Percentiles rank a stretch among this genome's conserved stretches.
These are phyloP conservation scores for Corythornis vintsioides DNA, from an alignment of 2,113 vertebrate species.

Conservation along the genomic window DNA sequence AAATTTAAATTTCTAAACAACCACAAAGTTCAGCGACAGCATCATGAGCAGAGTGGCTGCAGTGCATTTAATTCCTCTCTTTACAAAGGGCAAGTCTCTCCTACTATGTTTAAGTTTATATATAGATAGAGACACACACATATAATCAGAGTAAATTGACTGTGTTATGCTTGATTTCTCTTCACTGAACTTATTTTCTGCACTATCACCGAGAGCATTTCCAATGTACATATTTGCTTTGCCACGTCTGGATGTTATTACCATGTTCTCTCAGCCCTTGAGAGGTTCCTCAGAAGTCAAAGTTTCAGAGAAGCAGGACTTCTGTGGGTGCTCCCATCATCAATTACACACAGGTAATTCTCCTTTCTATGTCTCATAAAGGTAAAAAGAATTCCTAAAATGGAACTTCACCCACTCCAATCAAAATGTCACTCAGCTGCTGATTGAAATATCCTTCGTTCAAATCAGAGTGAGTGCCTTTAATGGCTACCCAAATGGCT, in stretches of 20 bases:
- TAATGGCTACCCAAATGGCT: conserved; percentile 60
- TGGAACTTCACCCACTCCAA: conserved; percentile 29
- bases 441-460: conserved; percentile 61
- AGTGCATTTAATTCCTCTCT: background rate
- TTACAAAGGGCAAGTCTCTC: background rate
- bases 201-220: background rate
- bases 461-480: conserved; percentile 57
- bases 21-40: background rate
- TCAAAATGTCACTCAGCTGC: conserved; percentile 66
- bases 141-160: background rate
- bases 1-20: conserved; percentile 33
- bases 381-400: conserved; percentile 41
- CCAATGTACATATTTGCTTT: background rate
- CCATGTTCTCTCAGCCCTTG: background rate
- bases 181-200: background rate
- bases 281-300: conserved; percentile 15
- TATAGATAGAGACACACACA: background rate
- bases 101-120: background rate
- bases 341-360: background rate
- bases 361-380: conserved; percentile 40
- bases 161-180: background rate
- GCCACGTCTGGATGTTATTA: background rate
- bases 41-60: background rate
- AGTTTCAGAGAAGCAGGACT: background rate
- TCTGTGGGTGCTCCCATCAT: background rate